A percentile compares a stretch with the other conserved stretches of the same genome.
Evolutionary conservation across 2,797 vertebrate genomes (phyloP).

Genomic region (Tauraco hartlaubi): DNA sequence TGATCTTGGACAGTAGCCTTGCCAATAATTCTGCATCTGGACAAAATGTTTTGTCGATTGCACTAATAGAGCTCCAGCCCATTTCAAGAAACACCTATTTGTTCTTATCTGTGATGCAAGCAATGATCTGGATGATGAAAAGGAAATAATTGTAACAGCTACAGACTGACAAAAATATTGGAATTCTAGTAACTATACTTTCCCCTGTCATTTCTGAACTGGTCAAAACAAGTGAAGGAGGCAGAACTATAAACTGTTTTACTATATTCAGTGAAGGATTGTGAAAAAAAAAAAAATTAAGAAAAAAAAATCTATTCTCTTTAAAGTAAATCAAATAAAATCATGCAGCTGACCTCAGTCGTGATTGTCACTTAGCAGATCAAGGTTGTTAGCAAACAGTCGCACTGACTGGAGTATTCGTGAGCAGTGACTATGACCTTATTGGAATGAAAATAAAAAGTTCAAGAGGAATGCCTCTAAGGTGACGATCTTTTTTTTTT

Average conservation of each 20-base stretch:
- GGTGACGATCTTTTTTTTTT: neutral
- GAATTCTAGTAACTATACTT: neutral
- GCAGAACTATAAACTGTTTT: neutral
- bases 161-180: neutral
- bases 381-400: neutral
- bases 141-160: neutral
- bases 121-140: neutral
- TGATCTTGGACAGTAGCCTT: neutral
- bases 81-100: neutral
- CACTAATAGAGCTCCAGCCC: neutral
- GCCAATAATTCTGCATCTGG: neutral
- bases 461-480: neutral
- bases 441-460: neutral
- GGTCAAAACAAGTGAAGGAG: neutral
- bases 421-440: neutral
- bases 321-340: neutral
- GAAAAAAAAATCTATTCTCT: neutral
- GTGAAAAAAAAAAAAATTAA: neutral
- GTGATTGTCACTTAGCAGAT: neutral
- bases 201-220: neutral
- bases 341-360: neutral
- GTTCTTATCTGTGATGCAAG: neutral
- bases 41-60: neutral
- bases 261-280: neutral
- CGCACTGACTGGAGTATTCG: neutral